Conservation (phyloP, 1,140 invertebrate species). For the Halesus radiatus region DNA sequence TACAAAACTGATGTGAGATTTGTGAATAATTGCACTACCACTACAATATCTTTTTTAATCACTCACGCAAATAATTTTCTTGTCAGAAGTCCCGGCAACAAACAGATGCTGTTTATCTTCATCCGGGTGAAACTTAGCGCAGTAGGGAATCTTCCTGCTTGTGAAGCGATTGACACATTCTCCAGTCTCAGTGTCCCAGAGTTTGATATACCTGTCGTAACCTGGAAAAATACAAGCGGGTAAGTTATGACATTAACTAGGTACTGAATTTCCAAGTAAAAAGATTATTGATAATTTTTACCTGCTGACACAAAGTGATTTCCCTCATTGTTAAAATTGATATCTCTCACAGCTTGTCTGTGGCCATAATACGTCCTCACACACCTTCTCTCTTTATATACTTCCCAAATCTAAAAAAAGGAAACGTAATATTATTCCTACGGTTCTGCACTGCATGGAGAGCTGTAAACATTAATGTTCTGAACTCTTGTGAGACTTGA, state of each 20-base stretch:
- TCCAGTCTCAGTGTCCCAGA: slow-evolving; percentile 99
- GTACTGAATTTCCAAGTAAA: slow-evolving; percentile 49
- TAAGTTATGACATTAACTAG: not conserved
- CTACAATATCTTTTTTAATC: not conserved
- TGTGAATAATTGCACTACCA: too few relatives aligned
- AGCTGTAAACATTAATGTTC: too few relatives aligned
- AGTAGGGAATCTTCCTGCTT: slow-evolving; percentile 95
- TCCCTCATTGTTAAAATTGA: slow-evolving; percentile 96
- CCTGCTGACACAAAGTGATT: slow-evolving; percentile 94
- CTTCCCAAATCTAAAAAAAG: slow-evolving; percentile 91
- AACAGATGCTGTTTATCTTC: slow-evolving; percentile 97
- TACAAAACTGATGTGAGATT: too few relatives aligned
- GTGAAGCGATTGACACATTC: slow-evolving; percentile 93
- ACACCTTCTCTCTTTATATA: slow-evolving; percentile 95
- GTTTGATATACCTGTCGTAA: slow-evolving; percentile 94
- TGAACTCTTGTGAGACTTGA: too few relatives aligned
- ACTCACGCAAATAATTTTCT: slow-evolving; percentile 98
- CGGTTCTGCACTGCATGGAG: too few relatives aligned
- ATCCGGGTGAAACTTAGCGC: slow-evolving; percentile 98
- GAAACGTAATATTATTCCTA: slow-evolving; percentile 41
- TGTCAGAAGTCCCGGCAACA: slow-evolving; percentile 98
- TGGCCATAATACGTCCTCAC: slow-evolving; percentile 98
- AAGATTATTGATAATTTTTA: slow-evolving; percentile 33
- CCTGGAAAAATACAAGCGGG: slow-evolving; percentile 62
- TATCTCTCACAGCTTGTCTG: slow-evolving; percentile 95